Evolutionary conservation across 2,888 invertebrate species (phyloP), one percentile per base, ranked within the genome.

Genomic region (Ochropleura plecta): DNA sequence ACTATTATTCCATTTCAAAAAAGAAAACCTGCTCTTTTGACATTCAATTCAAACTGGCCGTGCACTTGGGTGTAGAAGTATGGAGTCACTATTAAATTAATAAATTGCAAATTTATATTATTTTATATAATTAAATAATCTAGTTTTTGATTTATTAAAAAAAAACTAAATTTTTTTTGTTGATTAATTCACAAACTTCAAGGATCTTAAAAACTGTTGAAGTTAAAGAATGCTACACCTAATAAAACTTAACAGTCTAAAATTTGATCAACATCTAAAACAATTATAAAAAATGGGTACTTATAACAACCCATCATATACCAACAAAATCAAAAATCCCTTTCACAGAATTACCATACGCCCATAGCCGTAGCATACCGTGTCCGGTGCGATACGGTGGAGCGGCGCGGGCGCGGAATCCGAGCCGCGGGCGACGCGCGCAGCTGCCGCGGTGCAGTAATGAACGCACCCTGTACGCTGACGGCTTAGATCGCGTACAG

Each of bases 391-490:
- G 83, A 84, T 85, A 84, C 86, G 82, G 79, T 70, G 78, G 76
- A 67, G 77, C 82, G 70, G 81, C 81, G 86, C 85, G 81, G 79
- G 86, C 81, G 88, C 87, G 81, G 81, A 71, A 85, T 74, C 86
- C 87, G 84, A 84, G 90, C 91, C 93, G 88, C 88, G 85, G 90
- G 92, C 91, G 92, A 90, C 91, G 80, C 88, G 90, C 90, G 93
- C 94, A 92, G 93, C 93, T 92, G 93, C 93, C 89, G 92, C 88
- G 86, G 81, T 82, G 84, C 81, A 81, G 89, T 91, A 92, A 92
- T 91, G 91, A 90, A 90, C 91, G 91, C 90, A 89, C 88, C 89
- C 89, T 88, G 88, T 87, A 86, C 88, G 88, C 89, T 88, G 88
- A 85, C 89, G 86, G 88, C 86, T 88, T 85, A 83, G 88, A 76